Base-by-base conservation (phyloP, 2,888 invertebrate genomes). In the Minunthozetes semirufus region DNA sequence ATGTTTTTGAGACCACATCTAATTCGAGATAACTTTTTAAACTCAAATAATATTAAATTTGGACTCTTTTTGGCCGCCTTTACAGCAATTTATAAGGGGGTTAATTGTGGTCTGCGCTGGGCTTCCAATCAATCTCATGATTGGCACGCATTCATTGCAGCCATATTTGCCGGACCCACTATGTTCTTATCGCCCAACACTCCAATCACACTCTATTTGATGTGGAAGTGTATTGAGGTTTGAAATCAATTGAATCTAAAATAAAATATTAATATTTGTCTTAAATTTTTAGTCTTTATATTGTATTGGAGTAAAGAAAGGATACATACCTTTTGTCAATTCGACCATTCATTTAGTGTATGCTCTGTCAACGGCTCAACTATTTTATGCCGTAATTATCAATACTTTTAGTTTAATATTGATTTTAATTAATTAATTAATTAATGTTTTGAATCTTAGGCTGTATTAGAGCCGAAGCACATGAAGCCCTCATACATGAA, bases 151-250 rank as follows among this genome's bases (percentile, higher is more conserved):
- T 82, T 90, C 79, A 87, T 89, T 50, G 89, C 91, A 8, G 91
- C 90, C 22, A 83, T 90, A 74, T 79, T 90, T 19, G 89, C 90
- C 6, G 90, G 90, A 59, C 82, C 87, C 70, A 86, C 89, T 48
- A 90, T 92, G 85, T 84, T 86, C 33, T 87, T 88, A 79, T 92
- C 89, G 83, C 90, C 90, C 46, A 90, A 89, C 80, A 88, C 88
- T 59, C 89, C 90, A 0, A 86, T 92, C 72, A 89, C 92, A n/a
- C 85, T 92, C 38, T 93, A 92, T 82, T 87, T 90, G 8, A 86
- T 90, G 84, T 91, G 92, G 89, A 93, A 93, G 84, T 87, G 89
- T 66, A 84, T 91, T 56, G 92, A 93, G 86, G 91, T 91, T 25
- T 42, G 29, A 15, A n/a, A 29, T 19, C 29, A 6, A 25, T 19